Percentiles rank a stretch among this genome's conserved stretches.
Evolutionary conservation across 2,888 invertebrate species (phyloP).

Genomic region (Rhingia campestris): DNA sequence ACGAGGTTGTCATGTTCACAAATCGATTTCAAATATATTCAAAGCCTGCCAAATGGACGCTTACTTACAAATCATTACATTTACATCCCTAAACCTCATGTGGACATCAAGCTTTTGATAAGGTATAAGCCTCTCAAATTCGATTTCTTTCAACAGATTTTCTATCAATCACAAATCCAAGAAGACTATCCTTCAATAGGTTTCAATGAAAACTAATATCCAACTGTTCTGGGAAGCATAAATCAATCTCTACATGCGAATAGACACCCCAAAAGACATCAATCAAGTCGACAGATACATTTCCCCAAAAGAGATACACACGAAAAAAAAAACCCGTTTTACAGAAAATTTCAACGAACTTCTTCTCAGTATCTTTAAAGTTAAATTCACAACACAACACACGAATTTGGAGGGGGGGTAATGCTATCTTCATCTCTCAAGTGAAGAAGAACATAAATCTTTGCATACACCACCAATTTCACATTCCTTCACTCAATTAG

Average conservation of each 20-base stretch:
- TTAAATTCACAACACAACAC: neutral
- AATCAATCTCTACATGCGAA: constrained; percentile 16
- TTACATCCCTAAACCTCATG: too few relatives aligned
- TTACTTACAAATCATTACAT: too few relatives aligned
- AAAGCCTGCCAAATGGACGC: too few relatives aligned
- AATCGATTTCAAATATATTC: too few relatives aligned
- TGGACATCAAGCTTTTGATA: too few relatives aligned
- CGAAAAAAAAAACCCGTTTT: constrained; percentile 2
- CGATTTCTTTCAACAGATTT: too few relatives aligned
- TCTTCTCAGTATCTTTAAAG: constrained; percentile 5
- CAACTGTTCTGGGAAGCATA: constrained; percentile 21
- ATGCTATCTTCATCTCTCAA: constrained; percentile 23
- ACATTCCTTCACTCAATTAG: constrained; percentile 35
- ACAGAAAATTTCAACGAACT: constrained; percentile 48
- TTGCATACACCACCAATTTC: constrained; percentile 25
- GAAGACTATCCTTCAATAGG: constrained; percentile 16
- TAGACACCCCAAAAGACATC: constrained; percentile 8
- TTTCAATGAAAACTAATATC: constrained; percentile 32
- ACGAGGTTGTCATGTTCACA: too few relatives aligned
- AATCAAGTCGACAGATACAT: constrained; percentile 30
- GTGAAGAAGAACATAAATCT: constrained; percentile 27
- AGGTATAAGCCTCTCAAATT: too few relatives aligned
- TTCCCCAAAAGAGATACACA: neutral
- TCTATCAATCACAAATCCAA: constrained; percentile 17
- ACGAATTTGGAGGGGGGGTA: neutral